Percentiles rank a stretch among this genome's conserved stretches.
These are phyloP conservation scores for Tragopan temminckii DNA, from an alignment of 2,797 vertebrate genomes.

Conservation along the genomic window DNA sequence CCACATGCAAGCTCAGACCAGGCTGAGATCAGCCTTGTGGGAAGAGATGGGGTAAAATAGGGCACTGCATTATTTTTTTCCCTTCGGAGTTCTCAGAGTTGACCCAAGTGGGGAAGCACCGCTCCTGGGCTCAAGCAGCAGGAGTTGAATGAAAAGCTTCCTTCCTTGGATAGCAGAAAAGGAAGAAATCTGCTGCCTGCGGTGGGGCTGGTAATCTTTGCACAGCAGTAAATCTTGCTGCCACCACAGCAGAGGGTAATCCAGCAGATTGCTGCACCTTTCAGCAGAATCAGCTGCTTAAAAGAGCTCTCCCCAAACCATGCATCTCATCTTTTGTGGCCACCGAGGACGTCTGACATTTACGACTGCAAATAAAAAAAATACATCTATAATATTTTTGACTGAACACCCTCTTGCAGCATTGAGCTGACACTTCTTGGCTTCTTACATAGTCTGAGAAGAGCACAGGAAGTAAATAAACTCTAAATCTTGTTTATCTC, in stretches of 20 bases:
- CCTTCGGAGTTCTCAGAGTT: not conserved
- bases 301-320: not conserved
- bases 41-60: not conserved
- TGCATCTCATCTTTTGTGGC: not conserved
- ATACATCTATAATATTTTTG: not conserved
- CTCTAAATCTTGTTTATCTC: not conserved
- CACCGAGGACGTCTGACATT: not conserved
- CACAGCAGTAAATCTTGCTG: conserved; percentile 66
- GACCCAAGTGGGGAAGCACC: not conserved
- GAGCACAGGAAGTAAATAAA: not conserved
- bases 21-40: not conserved
- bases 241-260: conserved; percentile 40
- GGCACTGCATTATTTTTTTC: not conserved
- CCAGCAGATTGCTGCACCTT: conserved; percentile 53
- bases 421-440: not conserved
- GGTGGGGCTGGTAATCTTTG: conserved; percentile 42
- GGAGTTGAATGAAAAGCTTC: conserved; percentile 54
- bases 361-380: too few relatives aligned
- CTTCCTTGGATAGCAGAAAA: conserved; percentile 39
- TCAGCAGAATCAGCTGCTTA: conserved; percentile 14
- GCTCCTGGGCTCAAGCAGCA: not conserved
- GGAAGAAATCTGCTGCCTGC: conserved; percentile 33
- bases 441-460: not conserved
- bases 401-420: not conserved
- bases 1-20: accelerated